These are phyloP conservation scores for Calyptommatus sinebrachiatus DNA, from an alignment of 2,113 vertebrate species.

Conservation along the genomic window DNA sequence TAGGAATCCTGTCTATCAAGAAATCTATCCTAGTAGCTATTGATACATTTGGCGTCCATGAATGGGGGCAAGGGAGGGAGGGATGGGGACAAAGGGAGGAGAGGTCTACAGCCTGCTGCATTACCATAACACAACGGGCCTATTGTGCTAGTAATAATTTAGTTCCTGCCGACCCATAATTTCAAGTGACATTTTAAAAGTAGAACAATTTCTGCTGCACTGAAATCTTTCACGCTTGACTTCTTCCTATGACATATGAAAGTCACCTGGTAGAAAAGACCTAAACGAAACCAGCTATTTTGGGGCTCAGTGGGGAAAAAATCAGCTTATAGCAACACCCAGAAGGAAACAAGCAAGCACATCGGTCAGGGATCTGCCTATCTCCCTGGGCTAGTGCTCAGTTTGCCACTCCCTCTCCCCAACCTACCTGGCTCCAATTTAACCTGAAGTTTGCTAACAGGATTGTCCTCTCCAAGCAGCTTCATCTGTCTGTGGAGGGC, in stretches of 20 bases:
- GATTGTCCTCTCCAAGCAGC: conserved; percentile 91
- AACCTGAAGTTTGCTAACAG: conserved; percentile 92
- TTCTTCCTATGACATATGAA: neutral
- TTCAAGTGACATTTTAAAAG: conserved; percentile 16
- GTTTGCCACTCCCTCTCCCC: neutral
- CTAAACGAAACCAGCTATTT: conserved; percentile 2
- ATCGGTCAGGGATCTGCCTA: neutral
- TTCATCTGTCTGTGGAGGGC: conserved; percentile 94
- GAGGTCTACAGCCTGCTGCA: no score
- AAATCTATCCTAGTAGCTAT: no score
- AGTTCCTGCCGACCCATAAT: neutral
- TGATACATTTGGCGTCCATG: no score
- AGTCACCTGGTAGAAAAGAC: conserved; percentile 20
- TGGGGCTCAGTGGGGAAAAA: neutral
- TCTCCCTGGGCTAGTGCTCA: neutral
- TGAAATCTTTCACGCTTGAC: conserved; percentile 9
- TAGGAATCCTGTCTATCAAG: no score
- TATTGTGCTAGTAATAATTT: no score
- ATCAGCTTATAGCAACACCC: neutral
- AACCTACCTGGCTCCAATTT: conserved; percentile 92
- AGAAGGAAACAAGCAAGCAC: neutral
- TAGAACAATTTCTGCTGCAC: conserved; percentile 6
- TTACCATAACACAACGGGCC: no score
- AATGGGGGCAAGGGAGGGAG: no score
- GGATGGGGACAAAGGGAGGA: no score